phyloP scores from a whole-genome alignment of 2,888 invertebrate genomes.

The Tholera decimalis region DNA sequence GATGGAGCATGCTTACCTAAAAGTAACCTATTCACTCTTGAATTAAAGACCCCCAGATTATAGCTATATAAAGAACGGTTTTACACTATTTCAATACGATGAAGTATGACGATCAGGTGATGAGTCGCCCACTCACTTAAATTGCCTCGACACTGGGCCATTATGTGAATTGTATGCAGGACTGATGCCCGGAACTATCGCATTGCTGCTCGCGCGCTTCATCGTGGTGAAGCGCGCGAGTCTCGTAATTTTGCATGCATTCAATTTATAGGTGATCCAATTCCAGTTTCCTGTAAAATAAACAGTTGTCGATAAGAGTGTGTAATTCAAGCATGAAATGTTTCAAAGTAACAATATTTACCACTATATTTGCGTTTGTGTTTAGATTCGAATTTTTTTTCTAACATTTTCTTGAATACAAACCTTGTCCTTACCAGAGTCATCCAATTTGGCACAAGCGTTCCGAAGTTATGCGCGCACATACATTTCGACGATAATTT shows the following conservation, averaged over 20 bases:
- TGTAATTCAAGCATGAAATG: neutral
- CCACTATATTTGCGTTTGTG: too few relatives aligned
- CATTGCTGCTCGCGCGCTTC: constrained; percentile 25
- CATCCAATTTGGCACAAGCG: too few relatives aligned
- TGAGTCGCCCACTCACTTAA: constrained; percentile 31
- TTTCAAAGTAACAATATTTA: neutral
- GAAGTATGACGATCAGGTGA: constrained; percentile 22
- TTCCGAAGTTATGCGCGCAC: too few relatives aligned
- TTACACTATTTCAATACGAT: neutral
- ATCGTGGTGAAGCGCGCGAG: neutral
- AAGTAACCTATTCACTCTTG: too few relatives aligned
- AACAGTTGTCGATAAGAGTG: neutral
- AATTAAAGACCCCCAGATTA: neutral
- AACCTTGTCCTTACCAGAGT: too few relatives aligned
- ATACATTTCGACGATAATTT: too few relatives aligned
- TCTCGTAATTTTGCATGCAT: neutral
- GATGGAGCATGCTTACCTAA: too few relatives aligned
- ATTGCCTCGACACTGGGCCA: constrained; percentile 29
- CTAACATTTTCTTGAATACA: neutral
- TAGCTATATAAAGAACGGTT: neutral
- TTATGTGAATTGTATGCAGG: constrained; percentile 28
- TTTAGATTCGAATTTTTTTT: neutral
- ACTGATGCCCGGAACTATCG: constrained; percentile 29
- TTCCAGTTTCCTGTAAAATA: neutral
- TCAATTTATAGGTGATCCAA: neutral